phyloP scores from a whole-genome alignment of 2,797 vertebrate species.

The Prionace glauca region DNA sequence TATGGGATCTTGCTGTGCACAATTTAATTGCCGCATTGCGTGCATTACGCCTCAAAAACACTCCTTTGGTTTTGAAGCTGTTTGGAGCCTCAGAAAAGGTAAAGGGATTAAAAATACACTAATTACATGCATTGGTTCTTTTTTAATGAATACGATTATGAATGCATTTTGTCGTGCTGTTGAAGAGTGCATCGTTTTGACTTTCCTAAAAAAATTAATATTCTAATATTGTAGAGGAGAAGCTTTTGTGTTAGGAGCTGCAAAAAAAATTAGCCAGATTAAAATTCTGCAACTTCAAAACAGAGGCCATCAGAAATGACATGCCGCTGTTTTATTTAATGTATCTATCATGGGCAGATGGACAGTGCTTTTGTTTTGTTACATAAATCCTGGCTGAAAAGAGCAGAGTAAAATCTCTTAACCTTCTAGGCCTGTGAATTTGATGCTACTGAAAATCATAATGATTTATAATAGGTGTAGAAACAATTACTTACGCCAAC shows the following conservation, averaged over 20 bases:
- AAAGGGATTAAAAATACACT: background rate
- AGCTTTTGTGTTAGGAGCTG: background rate
- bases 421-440: background rate
- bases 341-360: background rate
- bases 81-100: background rate
- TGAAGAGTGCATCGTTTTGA: background rate
- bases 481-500: too few species aligned
- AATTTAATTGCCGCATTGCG: background rate
- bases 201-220: background rate
- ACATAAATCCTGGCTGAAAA: slow-evolving; percentile 21
- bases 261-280: background rate
- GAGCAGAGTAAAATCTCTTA: slow-evolving; percentile 20
- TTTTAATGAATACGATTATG: slow-evolving; percentile 10
- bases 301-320: slow-evolving; percentile 3
- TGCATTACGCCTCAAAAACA: background rate
- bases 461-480: too few species aligned
- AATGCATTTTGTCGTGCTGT: background rate
- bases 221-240: too few species aligned
- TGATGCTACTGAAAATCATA: too few species aligned
- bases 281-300: slow-evolving; percentile 1
- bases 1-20: background rate
- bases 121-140: background rate
- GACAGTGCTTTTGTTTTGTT: background rate
- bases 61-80: background rate
- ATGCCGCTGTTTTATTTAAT: slow-evolving; percentile 2